Evolutionary conservation across 2,888 invertebrate species (phyloP), one percentile per base, ranked within the genome.

Genomic region (Phengaris alcon): DNA sequence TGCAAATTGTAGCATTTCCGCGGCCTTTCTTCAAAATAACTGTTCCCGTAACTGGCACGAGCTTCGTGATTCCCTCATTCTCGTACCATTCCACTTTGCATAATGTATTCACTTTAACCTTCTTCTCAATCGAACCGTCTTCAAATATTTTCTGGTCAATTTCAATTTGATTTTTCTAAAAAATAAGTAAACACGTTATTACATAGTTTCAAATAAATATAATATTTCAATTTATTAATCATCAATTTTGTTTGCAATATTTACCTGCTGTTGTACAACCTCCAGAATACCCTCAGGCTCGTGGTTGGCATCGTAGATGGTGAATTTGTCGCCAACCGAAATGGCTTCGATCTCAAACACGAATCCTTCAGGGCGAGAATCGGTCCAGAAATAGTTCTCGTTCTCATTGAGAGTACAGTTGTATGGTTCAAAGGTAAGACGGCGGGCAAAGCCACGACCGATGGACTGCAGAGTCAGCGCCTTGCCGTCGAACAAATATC

Each of bases 351-450:
- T 89, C 84, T 96, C 95, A 86, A 97, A 96, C 54, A 95, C 95
- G 85, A 95, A 97, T 74, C 97, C 97, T 85, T 95, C 95, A 1
- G 95, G 95, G 78, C 95, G 91, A 55, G 96, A 96, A 89, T 97
- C 97, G 46, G 96, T 95, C 96, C 96, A 97, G 91, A 97, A 97
- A 87, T 95, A 96, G 84, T 96, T 96, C 73, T 94, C 92, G 85
- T 96, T 96, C 78, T 95, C 93, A 88, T 96, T 96, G 68, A 95
- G 92, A 59, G 94, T 93, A 54, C 93, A 94, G 69, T 93, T 90
- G 75, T 94, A 90, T 1, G 96, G 95, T 82, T 95, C 95, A 88
- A 97, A 97, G 2, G 96, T 96, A 78, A 97, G 93, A 69, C 97
- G 94, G 77, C 96, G 94, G 7, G 96, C 95, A 84, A 96, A 97